These are phyloP conservation scores for Parnassius apollo DNA, from an alignment of 2,888 invertebrate species.

Conservation along the genomic window DNA sequence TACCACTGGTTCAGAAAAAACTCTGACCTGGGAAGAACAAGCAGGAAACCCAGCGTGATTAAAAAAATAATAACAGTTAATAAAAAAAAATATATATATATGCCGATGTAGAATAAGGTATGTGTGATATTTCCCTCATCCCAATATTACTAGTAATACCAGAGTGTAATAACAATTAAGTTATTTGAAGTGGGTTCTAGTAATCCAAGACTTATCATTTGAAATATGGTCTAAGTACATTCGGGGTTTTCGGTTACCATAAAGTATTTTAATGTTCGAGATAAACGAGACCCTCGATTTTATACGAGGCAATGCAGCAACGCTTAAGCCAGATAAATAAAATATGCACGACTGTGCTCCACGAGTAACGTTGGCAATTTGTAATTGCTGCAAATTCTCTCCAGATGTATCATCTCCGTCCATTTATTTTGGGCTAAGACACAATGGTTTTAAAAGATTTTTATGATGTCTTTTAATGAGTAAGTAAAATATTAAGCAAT, in stretches of 20 bases:
- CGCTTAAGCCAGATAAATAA: conserved; percentile 21
- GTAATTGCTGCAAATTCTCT: conserved; percentile 5
- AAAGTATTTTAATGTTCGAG: conserved; percentile 56
- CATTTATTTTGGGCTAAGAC: not conserved
- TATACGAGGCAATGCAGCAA: conserved; percentile 24
- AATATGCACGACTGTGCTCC: conserved; percentile 11
- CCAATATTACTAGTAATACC: not conserved
- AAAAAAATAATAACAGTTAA: too few species aligned
- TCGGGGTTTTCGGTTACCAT: conserved; percentile 35
- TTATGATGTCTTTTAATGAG: too few species aligned
- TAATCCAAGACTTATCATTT: conserved; percentile 22
- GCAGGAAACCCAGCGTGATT: too few species aligned
- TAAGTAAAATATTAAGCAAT: too few species aligned
- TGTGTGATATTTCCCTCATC: too few species aligned
- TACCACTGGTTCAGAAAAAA: too few species aligned
- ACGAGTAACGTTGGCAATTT: conserved; percentile 1
- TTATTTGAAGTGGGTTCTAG: conserved; percentile 11
- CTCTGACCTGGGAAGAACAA: too few species aligned
- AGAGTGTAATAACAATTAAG: conserved; percentile 13
- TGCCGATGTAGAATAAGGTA: too few species aligned
- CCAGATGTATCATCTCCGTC: conserved; percentile 8
- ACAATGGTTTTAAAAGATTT: too few species aligned
- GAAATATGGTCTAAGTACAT: conserved; percentile 22
- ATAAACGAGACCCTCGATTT: conserved; percentile 41
- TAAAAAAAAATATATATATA: too few species aligned